Percentiles rank a stretch among this genome's conserved stretches.
Evolutionary conservation across 2,113 vertebrate genomes (phyloP).

Genomic region (Rhinolophus sinicus): DNA sequence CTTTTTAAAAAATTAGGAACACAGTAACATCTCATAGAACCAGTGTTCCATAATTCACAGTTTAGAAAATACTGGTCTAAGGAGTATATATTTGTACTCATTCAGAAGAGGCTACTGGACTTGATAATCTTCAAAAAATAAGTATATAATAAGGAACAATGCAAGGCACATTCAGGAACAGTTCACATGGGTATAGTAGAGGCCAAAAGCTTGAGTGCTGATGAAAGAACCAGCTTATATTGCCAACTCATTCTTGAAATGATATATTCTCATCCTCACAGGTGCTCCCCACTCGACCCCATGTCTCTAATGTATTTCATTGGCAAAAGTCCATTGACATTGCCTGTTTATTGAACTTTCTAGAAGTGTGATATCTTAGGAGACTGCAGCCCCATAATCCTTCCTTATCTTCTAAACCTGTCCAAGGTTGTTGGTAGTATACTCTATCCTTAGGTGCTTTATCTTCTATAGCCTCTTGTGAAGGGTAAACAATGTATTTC

Average conservation of each 20-base stretch:
- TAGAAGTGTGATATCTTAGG: not conserved
- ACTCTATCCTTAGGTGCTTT: not conserved
- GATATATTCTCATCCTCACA: not conserved
- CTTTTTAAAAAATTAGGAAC: not conserved
- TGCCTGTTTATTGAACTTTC: constrained; percentile 24
- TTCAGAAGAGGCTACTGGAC: not conserved
- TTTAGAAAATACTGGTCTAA: constrained; percentile 9
- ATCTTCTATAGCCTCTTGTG: not conserved
- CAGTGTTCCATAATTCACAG: constrained; percentile 19
- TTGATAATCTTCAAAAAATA: constrained; percentile 33
- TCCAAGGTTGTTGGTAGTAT: not conserved
- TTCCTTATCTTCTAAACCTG: not conserved
- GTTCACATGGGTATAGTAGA: not conserved
- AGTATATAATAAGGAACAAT: constrained; percentile 42
- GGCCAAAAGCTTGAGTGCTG: not conserved
- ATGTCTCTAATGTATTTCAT: not conserved
- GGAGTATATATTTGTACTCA: not conserved
- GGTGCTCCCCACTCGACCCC: not conserved
- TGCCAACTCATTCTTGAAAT: constrained; percentile 39
- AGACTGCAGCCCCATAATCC: not conserved
- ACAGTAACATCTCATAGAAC: not conserved
- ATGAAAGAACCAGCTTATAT: not conserved
- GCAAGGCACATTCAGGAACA: not conserved
- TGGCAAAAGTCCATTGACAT: not conserved
- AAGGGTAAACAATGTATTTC: not conserved